Conservation (phyloP, 2,113 vertebrate species). For the Euleptes europaea region DNA sequence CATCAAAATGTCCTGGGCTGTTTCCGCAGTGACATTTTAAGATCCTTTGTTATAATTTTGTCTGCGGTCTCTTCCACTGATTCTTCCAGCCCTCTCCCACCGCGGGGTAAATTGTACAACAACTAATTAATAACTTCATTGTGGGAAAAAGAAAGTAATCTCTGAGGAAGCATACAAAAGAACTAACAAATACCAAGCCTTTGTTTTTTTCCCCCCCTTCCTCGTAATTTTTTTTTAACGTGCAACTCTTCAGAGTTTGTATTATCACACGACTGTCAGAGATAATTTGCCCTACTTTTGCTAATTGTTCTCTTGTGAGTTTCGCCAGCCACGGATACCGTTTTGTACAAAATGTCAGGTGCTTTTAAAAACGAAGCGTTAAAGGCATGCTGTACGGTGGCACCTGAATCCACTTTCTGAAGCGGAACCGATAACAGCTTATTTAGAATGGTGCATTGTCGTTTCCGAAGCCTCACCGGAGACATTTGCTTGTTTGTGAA, state of each 20-base stretch:
- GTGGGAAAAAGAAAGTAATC: constrained; percentile 29
- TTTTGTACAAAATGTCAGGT: constrained; percentile 40
- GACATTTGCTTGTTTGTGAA: constrained; percentile 6
- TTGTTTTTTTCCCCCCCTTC: constrained; percentile 8
- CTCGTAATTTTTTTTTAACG: constrained; percentile 14
- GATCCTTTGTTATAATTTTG: background rate
- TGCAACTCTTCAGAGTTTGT: background rate
- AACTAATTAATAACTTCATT: constrained; percentile 15
- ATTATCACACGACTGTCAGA: constrained; percentile 55
- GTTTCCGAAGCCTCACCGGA: constrained; percentile 41
- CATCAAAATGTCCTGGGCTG: background rate
- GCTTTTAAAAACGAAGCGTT: background rate
- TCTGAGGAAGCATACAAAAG: constrained; percentile 52
- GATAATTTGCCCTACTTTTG: constrained; percentile 40
- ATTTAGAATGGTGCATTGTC: constrained; percentile 52
- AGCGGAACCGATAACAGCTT: constrained; percentile 28
- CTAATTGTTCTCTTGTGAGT: constrained; percentile 62
- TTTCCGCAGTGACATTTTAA: background rate
- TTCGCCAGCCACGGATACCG: constrained; percentile 19
- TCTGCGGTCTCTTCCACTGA: background rate
- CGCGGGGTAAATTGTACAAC: background rate
- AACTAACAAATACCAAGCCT: background rate
- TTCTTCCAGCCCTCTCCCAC: background rate
- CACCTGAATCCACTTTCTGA: constrained; percentile 60
- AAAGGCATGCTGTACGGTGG: constrained; percentile 33